Evolutionary conservation across 1,140 invertebrate species (phyloP).

Genomic region (Dinoponera quadriceps): DNA sequence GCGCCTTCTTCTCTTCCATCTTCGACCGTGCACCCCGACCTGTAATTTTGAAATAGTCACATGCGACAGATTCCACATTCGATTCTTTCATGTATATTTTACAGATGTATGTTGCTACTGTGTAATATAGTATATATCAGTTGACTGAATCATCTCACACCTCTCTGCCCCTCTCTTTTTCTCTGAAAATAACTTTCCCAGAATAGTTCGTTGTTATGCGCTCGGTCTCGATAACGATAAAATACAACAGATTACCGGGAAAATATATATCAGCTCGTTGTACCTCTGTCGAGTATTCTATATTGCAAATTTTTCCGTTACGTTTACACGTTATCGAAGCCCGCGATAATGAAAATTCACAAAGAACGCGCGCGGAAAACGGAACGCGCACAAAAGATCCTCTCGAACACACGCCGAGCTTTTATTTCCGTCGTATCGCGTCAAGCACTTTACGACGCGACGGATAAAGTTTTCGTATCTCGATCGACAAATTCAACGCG

Average conservation of each 20-base stretch:
- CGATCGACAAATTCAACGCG: background rate
- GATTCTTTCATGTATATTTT: background rate
- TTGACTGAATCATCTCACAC: background rate
- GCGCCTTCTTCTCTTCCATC: background rate
- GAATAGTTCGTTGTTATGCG: constrained; percentile 7
- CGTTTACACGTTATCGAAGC: too few species aligned
- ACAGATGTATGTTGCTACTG: background rate
- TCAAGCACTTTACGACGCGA: too few species aligned
- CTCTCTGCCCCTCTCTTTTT: too few species aligned
- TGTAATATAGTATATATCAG: background rate
- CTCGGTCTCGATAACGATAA: constrained; percentile 37
- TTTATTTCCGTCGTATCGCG: too few species aligned
- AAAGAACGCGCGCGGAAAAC: too few species aligned
- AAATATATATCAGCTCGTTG: constrained; percentile 4
- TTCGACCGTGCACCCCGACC: background rate
- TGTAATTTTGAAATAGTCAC: background rate
- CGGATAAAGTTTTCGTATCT: background rate
- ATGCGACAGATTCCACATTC: background rate
- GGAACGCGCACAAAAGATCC: too few species aligned
- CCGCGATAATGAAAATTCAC: too few species aligned
- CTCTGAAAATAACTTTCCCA: constrained; percentile 26
- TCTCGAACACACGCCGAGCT: too few species aligned
- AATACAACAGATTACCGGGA: background rate
- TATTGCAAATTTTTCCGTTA: too few species aligned
- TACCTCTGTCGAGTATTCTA: background rate